Conservation (phyloP, 2,888 invertebrate species). For the Mystacides longicornis region DNA sequence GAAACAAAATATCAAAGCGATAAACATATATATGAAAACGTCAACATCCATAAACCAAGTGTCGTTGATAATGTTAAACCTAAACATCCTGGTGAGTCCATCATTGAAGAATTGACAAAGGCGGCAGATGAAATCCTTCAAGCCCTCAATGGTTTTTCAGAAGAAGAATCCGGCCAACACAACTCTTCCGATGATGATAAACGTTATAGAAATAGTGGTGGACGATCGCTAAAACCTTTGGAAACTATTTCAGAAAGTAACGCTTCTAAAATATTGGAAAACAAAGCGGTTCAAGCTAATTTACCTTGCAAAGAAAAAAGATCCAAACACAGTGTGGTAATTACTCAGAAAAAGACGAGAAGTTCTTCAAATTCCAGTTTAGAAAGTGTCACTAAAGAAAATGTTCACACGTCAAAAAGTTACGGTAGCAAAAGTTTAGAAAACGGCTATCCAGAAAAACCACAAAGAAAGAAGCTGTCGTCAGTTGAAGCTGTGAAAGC, state of each 20-base stretch:
- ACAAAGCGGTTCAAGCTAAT: conserved; percentile 25
- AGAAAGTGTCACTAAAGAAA: conserved; percentile 20
- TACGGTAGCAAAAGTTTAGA: conserved; percentile 14
- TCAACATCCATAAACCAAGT: conserved; percentile 6
- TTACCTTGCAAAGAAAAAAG: conserved; percentile 9
- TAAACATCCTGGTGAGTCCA: conserved; percentile 27
- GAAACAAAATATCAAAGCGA: background rate
- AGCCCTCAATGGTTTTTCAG: conserved; percentile 43
- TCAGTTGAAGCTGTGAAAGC: conserved; percentile 34
- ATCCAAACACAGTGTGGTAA: background rate
- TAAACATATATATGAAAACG: conserved; percentile 19
- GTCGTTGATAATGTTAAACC: conserved; percentile 8
- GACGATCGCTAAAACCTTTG: conserved; percentile 27
- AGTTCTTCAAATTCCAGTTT: conserved; percentile 25
- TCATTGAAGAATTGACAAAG: conserved; percentile 43
- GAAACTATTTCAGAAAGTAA: conserved; percentile 39
- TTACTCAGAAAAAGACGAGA: conserved; percentile 4
- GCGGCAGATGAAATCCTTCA: conserved; percentile 45
- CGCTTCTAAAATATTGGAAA: conserved; percentile 21
- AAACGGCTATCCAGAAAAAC: conserved; percentile 28
- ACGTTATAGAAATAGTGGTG: conserved; percentile 27
- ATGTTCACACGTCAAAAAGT: conserved; percentile 14
- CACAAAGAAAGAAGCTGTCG: conserved; percentile 25
- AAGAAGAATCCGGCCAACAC: conserved; percentile 35
- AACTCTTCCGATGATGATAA: conserved; percentile 30